Evolutionary conservation across 2,888 invertebrate species (phyloP).

Genomic region (Agonopterix subpropinquella): DNA sequence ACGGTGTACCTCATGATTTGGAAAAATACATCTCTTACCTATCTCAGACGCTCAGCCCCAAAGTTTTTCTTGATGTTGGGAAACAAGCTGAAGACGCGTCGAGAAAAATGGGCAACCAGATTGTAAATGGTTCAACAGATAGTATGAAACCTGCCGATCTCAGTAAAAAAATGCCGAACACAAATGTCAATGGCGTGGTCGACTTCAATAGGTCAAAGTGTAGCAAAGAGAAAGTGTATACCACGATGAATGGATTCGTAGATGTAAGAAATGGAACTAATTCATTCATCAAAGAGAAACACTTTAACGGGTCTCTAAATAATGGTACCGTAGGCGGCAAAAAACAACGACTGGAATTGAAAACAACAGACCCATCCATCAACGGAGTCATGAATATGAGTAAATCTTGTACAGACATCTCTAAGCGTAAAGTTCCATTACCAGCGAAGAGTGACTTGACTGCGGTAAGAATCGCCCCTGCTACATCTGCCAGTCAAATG

Average conservation of each 20-base stretch:
- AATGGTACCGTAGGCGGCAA: conserved; percentile 50
- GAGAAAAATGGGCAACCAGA: conserved; percentile 25
- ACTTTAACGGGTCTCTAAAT: conserved; percentile 34
- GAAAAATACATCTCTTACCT: conserved; percentile 70
- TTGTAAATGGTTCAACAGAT: conserved; percentile 28
- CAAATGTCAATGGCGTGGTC: conserved; percentile 36
- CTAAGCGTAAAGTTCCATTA: conserved; percentile 48
- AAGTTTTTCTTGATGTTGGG: conserved; percentile 60
- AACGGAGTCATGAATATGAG: conserved; percentile 33
- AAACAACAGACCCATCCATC: conserved; percentile 53
- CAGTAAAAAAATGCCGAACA: conserved; percentile 32
- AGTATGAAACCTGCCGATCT: conserved; percentile 36
- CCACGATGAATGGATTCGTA: conserved; percentile 56
- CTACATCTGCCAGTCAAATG: conserved; percentile 34
- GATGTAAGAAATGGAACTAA: conserved; percentile 48
- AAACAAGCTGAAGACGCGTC: conserved; percentile 43
- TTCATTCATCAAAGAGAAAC: conserved; percentile 38
- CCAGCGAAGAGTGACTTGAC: conserved; percentile 37
- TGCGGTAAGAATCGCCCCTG: conserved; percentile 42
- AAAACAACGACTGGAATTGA: conserved; percentile 34
- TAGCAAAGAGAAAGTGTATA: conserved; percentile 38
- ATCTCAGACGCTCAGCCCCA: conserved; percentile 66
- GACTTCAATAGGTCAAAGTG: conserved; percentile 46
- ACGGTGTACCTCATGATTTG: conserved; percentile 63
- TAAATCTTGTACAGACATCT: conserved; percentile 27